Base-by-base conservation (phyloP, 2,888 invertebrate genomes). In the Lampropteryx suffumata region DNA sequence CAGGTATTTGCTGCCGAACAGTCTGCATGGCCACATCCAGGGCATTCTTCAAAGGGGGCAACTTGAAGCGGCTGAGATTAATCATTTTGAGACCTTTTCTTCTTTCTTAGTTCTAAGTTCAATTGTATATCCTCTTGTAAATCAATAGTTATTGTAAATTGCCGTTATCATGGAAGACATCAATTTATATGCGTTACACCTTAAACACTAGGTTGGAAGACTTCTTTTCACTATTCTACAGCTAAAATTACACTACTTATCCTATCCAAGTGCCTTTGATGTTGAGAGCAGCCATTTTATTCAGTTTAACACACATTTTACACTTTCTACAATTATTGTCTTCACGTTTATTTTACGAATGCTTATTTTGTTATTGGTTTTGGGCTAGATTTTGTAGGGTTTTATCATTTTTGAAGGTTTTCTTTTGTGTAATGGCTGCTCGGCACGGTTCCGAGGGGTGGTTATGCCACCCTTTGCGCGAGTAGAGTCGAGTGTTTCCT, bases 21-120 rank as follows among this genome's bases (percentile, higher is more conserved):
- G 96, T 95, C 82, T 96, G 96, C 92, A 95, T 94, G 14, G 96
- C 95, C 59, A 96, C 96, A 75, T 95, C 95, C 71, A 96, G 76
- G 32, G 95, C 94, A 75, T 95, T 95, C 74, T 93, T 92, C 57
- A 95, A 71, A 28, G 95, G 94, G 37, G 95, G 94, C 67, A 96
- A 76, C 70, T 92, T 92, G 64, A 94, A 92, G 54, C 92, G 91
- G 28, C 93, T 92, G 50, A 90, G 60, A 56, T 89, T 84, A 45
- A 85, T 76, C 82, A 82, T 87, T 43, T 70, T 81, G 51, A 21
- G 39, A 37, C 6, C 11, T 36, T 36, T 56, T 49, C 48, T 33
- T 27, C 39, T 36, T 47, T 42, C 35, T 50, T 49, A 40, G 40
- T 34, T 52, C 12, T 42, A 39, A 24, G 7, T 27, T 50, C 48